Conservation (phyloP, 2,797 vertebrate species). For the Micropoecilia bifurca region DNA sequence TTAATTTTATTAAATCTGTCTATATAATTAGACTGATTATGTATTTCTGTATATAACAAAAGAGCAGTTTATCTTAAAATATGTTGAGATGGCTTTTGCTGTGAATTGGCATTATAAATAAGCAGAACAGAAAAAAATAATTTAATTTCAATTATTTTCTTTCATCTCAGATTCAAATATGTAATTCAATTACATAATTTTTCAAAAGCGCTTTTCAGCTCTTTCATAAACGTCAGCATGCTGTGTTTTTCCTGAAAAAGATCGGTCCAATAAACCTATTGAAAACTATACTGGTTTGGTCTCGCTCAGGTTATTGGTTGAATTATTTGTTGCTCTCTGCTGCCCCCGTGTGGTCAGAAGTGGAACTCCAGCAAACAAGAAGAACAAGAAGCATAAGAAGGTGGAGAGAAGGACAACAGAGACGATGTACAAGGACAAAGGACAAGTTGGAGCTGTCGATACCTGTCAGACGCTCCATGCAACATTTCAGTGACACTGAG, state of each 20-base stretch:
- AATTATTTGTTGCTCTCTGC: conserved; percentile 71
- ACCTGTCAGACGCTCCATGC: conserved; percentile 82
- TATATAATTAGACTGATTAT: not conserved
- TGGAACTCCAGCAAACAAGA: conserved; percentile 30
- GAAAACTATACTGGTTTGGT: not conserved
- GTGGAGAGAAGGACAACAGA: not conserved
- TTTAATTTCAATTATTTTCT: not conserved
- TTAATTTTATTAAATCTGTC: not conserved
- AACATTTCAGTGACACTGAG: conserved; percentile 81
- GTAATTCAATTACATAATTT: not conserved
- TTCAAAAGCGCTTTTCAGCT: not conserved
- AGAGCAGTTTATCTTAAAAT: not conserved
- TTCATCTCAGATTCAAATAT: not conserved
- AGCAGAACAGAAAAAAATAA: not conserved
- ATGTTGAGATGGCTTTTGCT: not conserved
- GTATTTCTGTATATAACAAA: not conserved
- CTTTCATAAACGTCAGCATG: not conserved
- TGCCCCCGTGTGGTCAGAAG: conserved; percentile 70
- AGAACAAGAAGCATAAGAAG: conserved; percentile 1
- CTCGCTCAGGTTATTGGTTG: not conserved
- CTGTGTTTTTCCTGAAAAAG: not conserved
- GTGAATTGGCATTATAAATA: not conserved
- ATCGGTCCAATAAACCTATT: not conserved
- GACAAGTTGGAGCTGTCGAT: conserved; percentile 40
- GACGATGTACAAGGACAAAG: conserved; percentile 4